Evolutionary conservation across 2,888 invertebrate genomes (phyloP), one percentile per base, ranked within the genome.

Genomic region (Pogonocherus hispidulus): DNA sequence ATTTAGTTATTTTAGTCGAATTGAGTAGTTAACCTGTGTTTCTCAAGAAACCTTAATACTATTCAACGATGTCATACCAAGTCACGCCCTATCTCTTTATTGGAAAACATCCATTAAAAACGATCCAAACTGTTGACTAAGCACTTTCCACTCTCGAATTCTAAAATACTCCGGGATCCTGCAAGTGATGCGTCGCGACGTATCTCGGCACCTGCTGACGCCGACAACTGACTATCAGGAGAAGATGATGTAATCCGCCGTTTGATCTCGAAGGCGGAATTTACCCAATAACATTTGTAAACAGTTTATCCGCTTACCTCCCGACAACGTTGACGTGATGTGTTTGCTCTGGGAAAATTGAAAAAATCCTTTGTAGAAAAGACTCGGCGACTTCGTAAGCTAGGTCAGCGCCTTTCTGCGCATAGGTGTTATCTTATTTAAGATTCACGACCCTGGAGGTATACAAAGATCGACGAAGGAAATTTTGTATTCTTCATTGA

Each of bases 211-310:
- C 55, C 46, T 57, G 67, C 67, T 67, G 62, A 62, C 67, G 52
- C 55, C 57, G 67, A 55, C 57, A 49, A 67, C 67, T 65, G 67
- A 65, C 70, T 69, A 56, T 63, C 66, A 66, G 67, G 56, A n/a
- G 64, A 62, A 60, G 64, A 70, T 64, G 67, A 67, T 67, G 62
- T 70, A 70, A 70, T 70, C 67, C 62, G 63, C 56, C 60, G 67
- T 67, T 70, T 65, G 70, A 70, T 70, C 67, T 70, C 27, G 46
- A 56, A 54, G 69, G 69, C 65, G 62, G 51, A 64, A 65, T 67
- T 70, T 67, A 67, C 67, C 64, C 67, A 67, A 70, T 67, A 67
- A 70, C 65, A 65, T 70, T 66, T 57, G 67, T 67, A 70, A 70
- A 70, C 67, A 70, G 70, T 57, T 70, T 67, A 69, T 67, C 65